Conservation (phyloP, 2,888 invertebrate species). For the Drosophila rubida region DNA sequence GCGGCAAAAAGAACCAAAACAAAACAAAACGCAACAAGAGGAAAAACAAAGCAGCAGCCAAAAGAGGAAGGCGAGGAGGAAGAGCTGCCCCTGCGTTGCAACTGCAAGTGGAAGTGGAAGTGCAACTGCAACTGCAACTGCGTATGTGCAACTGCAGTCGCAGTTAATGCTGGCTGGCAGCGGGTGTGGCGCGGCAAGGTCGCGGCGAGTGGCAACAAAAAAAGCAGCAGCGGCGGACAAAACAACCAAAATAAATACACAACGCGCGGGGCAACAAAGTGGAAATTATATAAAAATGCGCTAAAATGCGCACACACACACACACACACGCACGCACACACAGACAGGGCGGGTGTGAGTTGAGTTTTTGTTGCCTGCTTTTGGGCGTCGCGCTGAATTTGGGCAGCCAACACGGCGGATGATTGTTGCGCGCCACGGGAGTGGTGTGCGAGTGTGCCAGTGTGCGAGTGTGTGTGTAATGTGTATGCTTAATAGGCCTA, state of each 20-base stretch:
- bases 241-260: conserved; percentile 73
- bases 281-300: conserved; percentile 80
- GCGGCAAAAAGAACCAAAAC: conserved; percentile 18
- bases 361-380: conserved; percentile 56
- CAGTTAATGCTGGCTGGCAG: conserved; percentile 60
- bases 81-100: conserved; percentile 33
- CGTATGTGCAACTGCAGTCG: conserved; percentile 41
- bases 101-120: no score
- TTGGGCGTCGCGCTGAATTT: conserved; percentile 62
- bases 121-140: conserved; percentile 20
- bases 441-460: conserved; percentile 12
- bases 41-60: conserved; percentile 20
- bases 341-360: not conserved
- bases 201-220: conserved; percentile 55
- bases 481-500: conserved; percentile 79
- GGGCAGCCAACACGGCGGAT: conserved; percentile 53
- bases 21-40: conserved; percentile 26
- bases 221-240: conserved; percentile 56
- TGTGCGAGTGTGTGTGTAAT: conserved; percentile 45
- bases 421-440: conserved; percentile 27
- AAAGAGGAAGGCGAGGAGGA: not conserved
- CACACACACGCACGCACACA: conserved; percentile 5
- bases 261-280: conserved; percentile 69
- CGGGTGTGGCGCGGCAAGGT: conserved; percentile 72
- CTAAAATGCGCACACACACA: conserved; percentile 67